phyloP scores from a whole-genome alignment of 2,888 invertebrate species.

The Invenusta paracnida region DNA sequence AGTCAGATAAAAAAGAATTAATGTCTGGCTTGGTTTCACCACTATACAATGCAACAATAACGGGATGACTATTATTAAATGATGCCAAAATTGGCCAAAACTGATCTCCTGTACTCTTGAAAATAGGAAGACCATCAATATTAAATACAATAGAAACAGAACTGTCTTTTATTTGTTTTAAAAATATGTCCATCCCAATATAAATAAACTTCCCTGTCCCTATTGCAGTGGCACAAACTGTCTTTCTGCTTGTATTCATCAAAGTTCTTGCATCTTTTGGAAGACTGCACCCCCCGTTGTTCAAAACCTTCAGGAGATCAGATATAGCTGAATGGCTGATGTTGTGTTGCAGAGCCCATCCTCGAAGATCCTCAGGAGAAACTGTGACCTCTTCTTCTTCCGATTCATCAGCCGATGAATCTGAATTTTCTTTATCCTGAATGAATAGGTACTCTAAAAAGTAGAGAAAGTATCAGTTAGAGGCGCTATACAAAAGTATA shows the following conservation, averaged over 20 bases:
- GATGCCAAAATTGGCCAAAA: slow-evolving; percentile 35
- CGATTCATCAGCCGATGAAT: neutral
- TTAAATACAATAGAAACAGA: neutral
- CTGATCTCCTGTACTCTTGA: neutral
- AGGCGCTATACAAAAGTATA: too few relatives aligned
- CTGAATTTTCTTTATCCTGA: neutral
- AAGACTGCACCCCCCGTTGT: neutral
- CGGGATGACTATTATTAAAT: neutral
- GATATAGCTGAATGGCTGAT: neutral
- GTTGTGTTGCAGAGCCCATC: neutral
- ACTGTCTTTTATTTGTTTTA: neutral
- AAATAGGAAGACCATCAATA: slow-evolving; percentile 10
- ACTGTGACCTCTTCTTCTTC: neutral
- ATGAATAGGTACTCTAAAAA: neutral
- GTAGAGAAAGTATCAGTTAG: too few relatives aligned
- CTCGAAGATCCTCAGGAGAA: neutral
- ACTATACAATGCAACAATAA: slow-evolving; percentile 26
- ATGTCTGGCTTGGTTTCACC: slow-evolving; percentile 16
- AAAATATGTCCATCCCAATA: neutral
- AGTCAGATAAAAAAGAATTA: neutral
- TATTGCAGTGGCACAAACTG: neutral
- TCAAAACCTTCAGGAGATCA: neutral
- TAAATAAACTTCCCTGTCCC: slow-evolving; percentile 13
- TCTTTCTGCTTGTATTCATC: neutral
- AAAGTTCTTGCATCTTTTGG: neutral